These are phyloP conservation scores for Gobionotothen gibberifrons DNA, from an alignment of 2,797 vertebrate genomes.

Conservation along the genomic window DNA sequence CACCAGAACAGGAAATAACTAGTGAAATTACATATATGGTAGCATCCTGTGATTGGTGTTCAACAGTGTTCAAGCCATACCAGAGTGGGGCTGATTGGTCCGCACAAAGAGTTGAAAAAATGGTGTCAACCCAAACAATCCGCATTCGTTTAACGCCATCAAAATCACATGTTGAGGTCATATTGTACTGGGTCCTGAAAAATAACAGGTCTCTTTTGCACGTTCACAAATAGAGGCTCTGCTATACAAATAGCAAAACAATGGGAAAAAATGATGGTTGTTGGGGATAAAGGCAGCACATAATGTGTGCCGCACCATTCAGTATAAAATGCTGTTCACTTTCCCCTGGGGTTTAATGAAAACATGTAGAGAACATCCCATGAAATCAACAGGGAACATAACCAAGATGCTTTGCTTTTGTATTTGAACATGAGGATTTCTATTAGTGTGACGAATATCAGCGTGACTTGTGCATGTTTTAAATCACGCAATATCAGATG, in stretches of 20 bases:
- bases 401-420: conserved; percentile 5
- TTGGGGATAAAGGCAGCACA: neutral
- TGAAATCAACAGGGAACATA: conserved; percentile 32
- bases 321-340: conserved; percentile 1
- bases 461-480: conserved; percentile 38
- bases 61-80: too few relatives aligned
- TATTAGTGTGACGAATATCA: neutral
- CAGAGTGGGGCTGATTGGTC: too few relatives aligned
- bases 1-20: too few relatives aligned
- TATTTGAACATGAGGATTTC: conserved; percentile 11
- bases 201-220: neutral
- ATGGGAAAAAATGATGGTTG: neutral
- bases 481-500: neutral
- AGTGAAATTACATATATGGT: too few relatives aligned
- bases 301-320: conserved; percentile 5
- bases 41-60: too few relatives aligned
- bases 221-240: conserved; percentile 4
- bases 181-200: neutral
- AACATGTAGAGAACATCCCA: conserved; percentile 17
- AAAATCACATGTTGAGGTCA: conserved; percentile 14
- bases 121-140: too few relatives aligned
- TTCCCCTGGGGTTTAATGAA: conserved; percentile 1
- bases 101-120: too few relatives aligned
- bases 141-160: too few relatives aligned
- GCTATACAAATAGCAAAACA: neutral